Evolutionary conservation across 2,888 invertebrate genomes (phyloP), one percentile per base, ranked within the genome.

Genomic region (Volucella zonaria): DNA sequence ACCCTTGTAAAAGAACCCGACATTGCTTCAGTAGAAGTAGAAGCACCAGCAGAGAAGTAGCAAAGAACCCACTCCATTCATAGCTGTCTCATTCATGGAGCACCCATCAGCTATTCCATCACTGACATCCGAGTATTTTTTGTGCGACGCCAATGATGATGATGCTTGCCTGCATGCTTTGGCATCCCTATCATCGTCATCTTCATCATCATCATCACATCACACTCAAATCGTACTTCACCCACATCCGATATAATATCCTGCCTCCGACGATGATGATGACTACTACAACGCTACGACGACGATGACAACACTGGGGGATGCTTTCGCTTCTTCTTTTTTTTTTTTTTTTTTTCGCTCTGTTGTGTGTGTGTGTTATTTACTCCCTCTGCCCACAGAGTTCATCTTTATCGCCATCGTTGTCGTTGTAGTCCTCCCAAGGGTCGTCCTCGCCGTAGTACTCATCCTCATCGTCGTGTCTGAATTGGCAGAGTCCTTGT

Each of bases 171-270:
- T 71, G 81, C 81, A 85, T 77, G 76, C 81, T 81, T 73, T 77
- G 76, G 76, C 76, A 85, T 81, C 81, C 77, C 76, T 71, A 79
- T 79, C 79, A 76, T 73, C 76, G 80, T 85, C 85, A 80, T 81
- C 85, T 80, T 85, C 76, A 80, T 85, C 85, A 85, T 85, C 85
- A 81, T 85, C 85, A 85, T 85, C 85, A 85, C 81, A 85, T 85
- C 85, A 85, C 85, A 85, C 85, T 85, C 81, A 85, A 85, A 85
- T 80, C 81, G 85, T 85, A 85, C 85, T 85, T 85, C 81, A 85
- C 85, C 85, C 85, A 81, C 85, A 85, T 81, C 85, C 85, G 85
- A 85, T 85, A 85, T 81, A 85, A 81, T 81, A 81, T 85, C 81
- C 81, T 81, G 67, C 71, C 31, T 74, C 40, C 45, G 66, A 66